Evolutionary conservation across 1,140 invertebrate genomes (phyloP), one percentile per base, ranked within the genome.

Genomic region (Zaprionus vittiger): DNA sequence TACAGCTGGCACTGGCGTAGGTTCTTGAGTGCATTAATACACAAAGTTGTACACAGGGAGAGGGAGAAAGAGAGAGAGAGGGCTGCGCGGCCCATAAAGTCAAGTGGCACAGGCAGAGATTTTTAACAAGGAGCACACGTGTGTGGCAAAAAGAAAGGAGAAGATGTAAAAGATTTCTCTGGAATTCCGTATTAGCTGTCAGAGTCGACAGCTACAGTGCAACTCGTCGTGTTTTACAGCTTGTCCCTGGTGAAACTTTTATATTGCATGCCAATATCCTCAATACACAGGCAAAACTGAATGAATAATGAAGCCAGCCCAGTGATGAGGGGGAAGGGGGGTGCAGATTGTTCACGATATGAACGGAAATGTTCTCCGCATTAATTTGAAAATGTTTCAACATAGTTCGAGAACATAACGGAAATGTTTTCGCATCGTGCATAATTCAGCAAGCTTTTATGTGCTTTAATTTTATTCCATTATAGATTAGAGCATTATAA

Each of bases 21-120:
- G 47, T 59, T 38, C 81, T 89, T 79, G 83, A 87, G 84, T 89
- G 80, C 78, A 80, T 86, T 86, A 74, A 83, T 71, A 80, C 78
- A 73, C 74, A 81, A 77, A 75, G 61, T 71, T 67, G 54, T 73
- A 44, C 41, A 47, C n/a, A 47, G n/a, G 15, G 2, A 5, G 5
- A n/a, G n/a, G 5, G 7, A 9, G n/a, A 17, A 0, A 17, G n/a
- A 17, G n/a, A 44, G 15, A n/a, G n/a, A 17, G 38, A 47, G 15
- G 64, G 15, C 60, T 44, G 37, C n/a, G 41, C 38, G 28, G 55
- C 55, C 62, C 79, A 78, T 82, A 85, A 86, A 85, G 71, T 74
- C 75, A 86, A 86, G 79, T 73, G 70, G 65, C 64, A 69, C 71
- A 72, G 60, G 28, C 77, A 24, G 77, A 73, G 81, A 83, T 83